These are phyloP conservation scores for Tethya wilhelma DNA, from an alignment of 37 sponge, comb jelly and placozoan species.

Conservation along the genomic window DNA sequence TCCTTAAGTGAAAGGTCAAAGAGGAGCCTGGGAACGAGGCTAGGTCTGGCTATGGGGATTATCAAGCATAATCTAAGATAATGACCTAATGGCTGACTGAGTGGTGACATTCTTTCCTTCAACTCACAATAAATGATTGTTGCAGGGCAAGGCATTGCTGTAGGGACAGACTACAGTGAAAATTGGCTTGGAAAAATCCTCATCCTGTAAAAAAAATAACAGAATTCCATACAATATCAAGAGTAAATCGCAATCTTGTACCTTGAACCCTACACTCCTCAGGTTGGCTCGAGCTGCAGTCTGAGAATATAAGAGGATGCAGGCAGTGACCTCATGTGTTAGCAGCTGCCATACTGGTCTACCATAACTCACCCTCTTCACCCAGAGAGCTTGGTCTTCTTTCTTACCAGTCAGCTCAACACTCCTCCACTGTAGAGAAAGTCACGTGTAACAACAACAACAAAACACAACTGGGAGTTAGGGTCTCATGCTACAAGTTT, in stretches of 20 bases:
- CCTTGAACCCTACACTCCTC: conserved; percentile 72
- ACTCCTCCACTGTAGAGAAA: conserved; percentile 70
- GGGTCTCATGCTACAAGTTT: no score
- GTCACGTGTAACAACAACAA: no score
- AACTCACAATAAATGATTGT: conserved; percentile 71
- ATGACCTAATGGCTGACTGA: not conserved
- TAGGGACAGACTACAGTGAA: conserved; percentile 70
- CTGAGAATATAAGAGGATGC: not conserved
- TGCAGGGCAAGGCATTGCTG: conserved; percentile 82
- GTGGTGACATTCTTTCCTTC: no score
- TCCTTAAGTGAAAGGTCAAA: not conserved
- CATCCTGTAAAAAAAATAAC: conserved; percentile 26
- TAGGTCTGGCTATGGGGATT: not conserved
- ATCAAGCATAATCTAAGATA: not conserved
- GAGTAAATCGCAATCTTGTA: not conserved
- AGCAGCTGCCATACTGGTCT: not conserved
- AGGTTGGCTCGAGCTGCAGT: conserved; percentile 68
- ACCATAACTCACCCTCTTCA: conserved; percentile 52
- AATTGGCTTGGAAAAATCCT: conserved; percentile 72
- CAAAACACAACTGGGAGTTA: no score
- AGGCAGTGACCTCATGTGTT: not conserved
- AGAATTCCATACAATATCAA: not conserved
- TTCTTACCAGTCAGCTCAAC: conserved; percentile 53
- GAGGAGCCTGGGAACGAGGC: not conserved
- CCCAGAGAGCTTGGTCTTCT: conserved; percentile 43